Base-by-base conservation (phyloP, 2,888 invertebrate genomes). In the Eristalis pertinax region DNA sequence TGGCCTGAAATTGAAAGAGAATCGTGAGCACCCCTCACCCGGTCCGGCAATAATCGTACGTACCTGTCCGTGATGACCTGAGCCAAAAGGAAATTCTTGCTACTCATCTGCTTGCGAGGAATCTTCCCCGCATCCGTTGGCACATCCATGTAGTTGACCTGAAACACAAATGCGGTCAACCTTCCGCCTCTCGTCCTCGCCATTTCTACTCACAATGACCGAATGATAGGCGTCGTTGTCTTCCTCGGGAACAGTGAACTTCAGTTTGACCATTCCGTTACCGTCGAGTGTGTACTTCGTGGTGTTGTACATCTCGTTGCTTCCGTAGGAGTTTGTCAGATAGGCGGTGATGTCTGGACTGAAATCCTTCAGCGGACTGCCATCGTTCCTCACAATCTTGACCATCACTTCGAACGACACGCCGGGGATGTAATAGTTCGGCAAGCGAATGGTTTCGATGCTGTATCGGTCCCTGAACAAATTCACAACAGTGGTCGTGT, bases 371-470 rank as follows among this genome's bases (percentile, higher is more conserved):
- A 96, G 93, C 0, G 95, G 95, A 22, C 94, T 94, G 62, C 95
- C 96, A 93, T 97, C 96, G 90, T 96, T 96, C 89, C 96, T 95
- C 0, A 95, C 93, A 2, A 96, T 94, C 94, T 96, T 96, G 73
- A 93, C 93, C 13, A 92, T 91, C 1, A 92, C 92, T 84, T 93
- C 93, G 38, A 93, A 99, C 85, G 96, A 96, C 58, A 99, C 94
- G 26, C 97, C 97, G 0, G 99, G 98, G 93, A 99, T 98, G 93
- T 98, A 99, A 90, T 97, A 96, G 89, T 97, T 97, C 0, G 98
- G 97, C 26, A 98, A 96, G 90, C 97, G 96, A 64, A 98, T 95
- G 43, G 97, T 94, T 89, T 97, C 96, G 92, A 98, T 94, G 89
- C 96, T 96, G 91, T 97, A 96, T 83, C 95, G 95, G 92, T 96